Conservation (phyloP, 2,797 vertebrate species). For the Momotus momota region DNA sequence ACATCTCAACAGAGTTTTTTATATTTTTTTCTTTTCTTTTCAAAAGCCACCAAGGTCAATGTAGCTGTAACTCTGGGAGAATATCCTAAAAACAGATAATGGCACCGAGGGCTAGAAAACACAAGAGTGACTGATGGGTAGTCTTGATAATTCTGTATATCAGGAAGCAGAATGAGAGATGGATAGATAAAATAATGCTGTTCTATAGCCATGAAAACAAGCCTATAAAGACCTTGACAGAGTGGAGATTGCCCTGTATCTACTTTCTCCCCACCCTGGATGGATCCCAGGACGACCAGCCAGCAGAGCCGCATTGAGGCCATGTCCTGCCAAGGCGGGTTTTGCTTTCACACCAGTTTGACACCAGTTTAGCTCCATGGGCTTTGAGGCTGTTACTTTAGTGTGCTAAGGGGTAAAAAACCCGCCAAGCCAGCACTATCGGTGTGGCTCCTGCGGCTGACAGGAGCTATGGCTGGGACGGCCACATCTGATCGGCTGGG, state of each 20-base stretch:
- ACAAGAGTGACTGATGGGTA: slow-evolving; percentile 24
- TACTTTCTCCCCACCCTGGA: not conserved
- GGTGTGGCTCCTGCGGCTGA: not conserved
- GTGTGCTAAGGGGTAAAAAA: accelerated
- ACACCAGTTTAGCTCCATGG: not conserved
- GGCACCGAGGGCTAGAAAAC: not conserved
- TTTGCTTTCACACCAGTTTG: not conserved
- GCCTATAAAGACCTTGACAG: not conserved
- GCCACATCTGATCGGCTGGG: not conserved
- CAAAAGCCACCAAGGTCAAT: not conserved
- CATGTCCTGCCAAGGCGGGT: not conserved
- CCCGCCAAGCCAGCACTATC: accelerated
- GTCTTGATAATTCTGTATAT: slow-evolving; percentile 35
- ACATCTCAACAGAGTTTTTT: not conserved
- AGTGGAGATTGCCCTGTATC: not conserved
- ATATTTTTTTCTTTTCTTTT: not conserved
- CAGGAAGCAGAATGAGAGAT: slow-evolving; percentile 24
- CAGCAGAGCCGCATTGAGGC: not conserved
- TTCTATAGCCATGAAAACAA: not conserved
- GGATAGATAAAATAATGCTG: slow-evolving; percentile 42
- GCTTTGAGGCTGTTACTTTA: not conserved
- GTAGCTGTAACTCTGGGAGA: not conserved
- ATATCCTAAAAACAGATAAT: not conserved
- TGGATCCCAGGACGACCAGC: not conserved
- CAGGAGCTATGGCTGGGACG: not conserved